phyloP scores from a whole-genome alignment of 37 sponge, comb jelly and placozoan genomes.

The Hexactinellida sp. region DNA sequence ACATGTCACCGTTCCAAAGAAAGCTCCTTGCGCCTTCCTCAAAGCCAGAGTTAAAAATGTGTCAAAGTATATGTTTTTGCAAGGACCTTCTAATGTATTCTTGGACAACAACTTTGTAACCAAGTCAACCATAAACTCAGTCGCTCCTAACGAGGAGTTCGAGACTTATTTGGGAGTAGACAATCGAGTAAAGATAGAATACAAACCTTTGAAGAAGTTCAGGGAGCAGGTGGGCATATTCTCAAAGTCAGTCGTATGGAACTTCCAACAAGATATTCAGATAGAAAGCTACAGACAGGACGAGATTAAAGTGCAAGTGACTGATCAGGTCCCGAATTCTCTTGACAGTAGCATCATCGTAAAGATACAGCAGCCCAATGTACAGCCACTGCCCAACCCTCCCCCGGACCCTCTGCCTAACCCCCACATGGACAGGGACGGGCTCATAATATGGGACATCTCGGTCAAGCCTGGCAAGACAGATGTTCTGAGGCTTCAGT shows the following conservation, averaged over 20 bases:
- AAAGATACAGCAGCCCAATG: neutral
- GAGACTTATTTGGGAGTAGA: conserved; percentile 49
- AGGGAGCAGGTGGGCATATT: conserved; percentile 52
- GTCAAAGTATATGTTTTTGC: conserved; percentile 41
- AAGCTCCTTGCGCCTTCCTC: conserved; percentile 53
- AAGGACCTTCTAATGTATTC: conserved; percentile 54
- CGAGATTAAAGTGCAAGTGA: conserved; percentile 37
- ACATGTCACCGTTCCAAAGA: conserved; percentile 62
- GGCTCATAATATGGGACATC: conserved; percentile 59
- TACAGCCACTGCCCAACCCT: neutral
- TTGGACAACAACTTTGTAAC: conserved; percentile 53
- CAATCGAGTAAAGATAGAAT: conserved; percentile 42
- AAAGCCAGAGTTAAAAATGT: conserved; percentile 46
- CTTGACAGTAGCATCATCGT: conserved; percentile 76
- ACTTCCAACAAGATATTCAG: conserved; percentile 60
- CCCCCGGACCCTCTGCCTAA: conserved; percentile 33
- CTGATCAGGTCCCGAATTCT: conserved; percentile 66
- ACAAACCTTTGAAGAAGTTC: conserved; percentile 46
- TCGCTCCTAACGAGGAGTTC: conserved; percentile 50
- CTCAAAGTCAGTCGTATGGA: conserved; percentile 37
- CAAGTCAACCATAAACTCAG: conserved; percentile 30
- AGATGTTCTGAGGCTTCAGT: conserved; percentile 35
- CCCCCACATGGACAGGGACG: conserved; percentile 41
- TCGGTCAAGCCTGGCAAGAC: conserved; percentile 39
- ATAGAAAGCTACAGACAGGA: conserved; percentile 48